A percentile compares a stretch with the other conserved stretches of the same genome.
These are phyloP conservation scores for Manacus vitellinus DNA, from an alignment of 2,113 vertebrate species.

Conservation along the genomic window DNA sequence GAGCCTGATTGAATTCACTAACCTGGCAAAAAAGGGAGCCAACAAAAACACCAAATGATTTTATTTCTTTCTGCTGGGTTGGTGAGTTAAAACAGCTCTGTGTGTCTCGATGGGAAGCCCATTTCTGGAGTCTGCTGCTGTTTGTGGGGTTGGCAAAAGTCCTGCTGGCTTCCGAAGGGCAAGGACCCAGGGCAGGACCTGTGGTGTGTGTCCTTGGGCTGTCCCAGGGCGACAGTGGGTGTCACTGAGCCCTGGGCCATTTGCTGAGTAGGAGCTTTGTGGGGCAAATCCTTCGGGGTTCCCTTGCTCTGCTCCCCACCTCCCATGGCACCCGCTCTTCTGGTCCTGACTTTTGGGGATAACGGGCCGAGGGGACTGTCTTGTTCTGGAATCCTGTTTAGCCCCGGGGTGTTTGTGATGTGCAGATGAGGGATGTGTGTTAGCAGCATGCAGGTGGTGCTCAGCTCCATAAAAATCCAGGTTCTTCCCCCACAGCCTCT, in stretches of 20 bases:
- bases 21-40: not conserved
- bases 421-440: not conserved
- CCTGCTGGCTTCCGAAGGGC: not conserved
- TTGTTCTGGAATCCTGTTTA: not conserved
- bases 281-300: not conserved
- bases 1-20: not conserved
- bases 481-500: not conserved
- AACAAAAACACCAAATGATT: not conserved
- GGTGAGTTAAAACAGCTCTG: not conserved
- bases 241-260: not conserved
- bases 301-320: not conserved
- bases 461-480: not conserved
- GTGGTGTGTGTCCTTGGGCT: accelerated
- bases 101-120: not conserved
- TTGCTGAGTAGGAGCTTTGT: not conserved
- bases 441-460: not conserved
- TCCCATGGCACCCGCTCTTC: accelerated
- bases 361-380: not conserved
- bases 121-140: not conserved
- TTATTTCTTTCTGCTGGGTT: not conserved
- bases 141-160: not conserved
- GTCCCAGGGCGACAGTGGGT: not conserved
- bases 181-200: not conserved
- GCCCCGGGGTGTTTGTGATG: too few species aligned
- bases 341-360: not conserved